Conservation (phyloP, 2,888 invertebrate genomes). For the Ctena decussata region DNA sequence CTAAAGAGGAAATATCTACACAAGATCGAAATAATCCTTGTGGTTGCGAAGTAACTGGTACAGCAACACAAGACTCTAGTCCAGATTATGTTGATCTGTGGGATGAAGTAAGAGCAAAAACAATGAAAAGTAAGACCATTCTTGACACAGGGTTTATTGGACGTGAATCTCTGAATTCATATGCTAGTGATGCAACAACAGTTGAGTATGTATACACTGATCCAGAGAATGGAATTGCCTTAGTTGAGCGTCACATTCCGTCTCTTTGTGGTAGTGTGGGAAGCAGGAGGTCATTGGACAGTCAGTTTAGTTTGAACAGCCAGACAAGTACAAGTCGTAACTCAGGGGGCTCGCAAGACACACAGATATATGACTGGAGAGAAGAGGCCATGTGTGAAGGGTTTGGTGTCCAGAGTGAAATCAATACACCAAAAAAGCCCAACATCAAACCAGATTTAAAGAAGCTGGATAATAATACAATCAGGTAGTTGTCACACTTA, state of each 20-base stretch:
- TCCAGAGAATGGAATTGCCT: slow-evolving; percentile 74
- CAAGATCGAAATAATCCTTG: not conserved
- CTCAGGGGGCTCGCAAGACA: slow-evolving; percentile 28
- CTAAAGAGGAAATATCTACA: not conserved
- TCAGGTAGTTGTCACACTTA: not conserved
- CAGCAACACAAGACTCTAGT: not conserved
- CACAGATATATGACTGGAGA: slow-evolving; percentile 78
- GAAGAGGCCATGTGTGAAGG: slow-evolving; percentile 49
- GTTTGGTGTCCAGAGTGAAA: slow-evolving; percentile 29
- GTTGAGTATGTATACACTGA: slow-evolving; percentile 79
- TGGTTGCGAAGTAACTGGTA: not conserved
- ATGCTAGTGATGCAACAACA: slow-evolving; percentile 71
- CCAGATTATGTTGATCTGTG: slow-evolving; percentile 47
- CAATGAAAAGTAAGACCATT: slow-evolving; percentile 17
- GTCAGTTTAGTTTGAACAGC: slow-evolving; percentile 59
- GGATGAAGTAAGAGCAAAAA: slow-evolving; percentile 39
- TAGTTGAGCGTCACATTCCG: slow-evolving; percentile 79
- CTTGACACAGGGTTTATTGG: slow-evolving; percentile 56
- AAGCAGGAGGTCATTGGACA: slow-evolving; percentile 74
- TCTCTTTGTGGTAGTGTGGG: slow-evolving; percentile 76
- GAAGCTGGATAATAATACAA: slow-evolving; percentile 39
- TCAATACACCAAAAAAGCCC: not conserved
- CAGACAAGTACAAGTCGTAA: not conserved
- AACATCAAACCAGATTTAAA: slow-evolving; percentile 5
- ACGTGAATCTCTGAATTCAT: slow-evolving; percentile 64